Evolutionary conservation across 2,888 invertebrate species (phyloP), one percentile per base, ranked within the genome.

Genomic region (Caenorhabditis sp.): DNA sequence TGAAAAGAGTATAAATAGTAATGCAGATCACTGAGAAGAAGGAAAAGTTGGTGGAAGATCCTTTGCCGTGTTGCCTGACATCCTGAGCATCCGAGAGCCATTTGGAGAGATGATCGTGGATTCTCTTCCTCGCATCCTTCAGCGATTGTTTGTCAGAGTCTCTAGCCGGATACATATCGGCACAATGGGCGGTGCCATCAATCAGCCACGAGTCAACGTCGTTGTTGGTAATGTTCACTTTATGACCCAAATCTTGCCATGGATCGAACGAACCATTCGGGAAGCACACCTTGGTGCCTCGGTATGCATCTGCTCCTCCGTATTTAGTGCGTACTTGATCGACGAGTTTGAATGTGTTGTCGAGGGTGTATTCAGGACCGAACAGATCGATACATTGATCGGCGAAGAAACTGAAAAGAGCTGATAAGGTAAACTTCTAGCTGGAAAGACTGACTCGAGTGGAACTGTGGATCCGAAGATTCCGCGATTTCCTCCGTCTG

Each of bases 401-500:
- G 4, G 80, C 81, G 50, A 79, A 86, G 72, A 80, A 86, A 67
- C 86, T 86, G 71, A 61, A 83, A 13, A 53, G 3, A 50, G 13
- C 28, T 0, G 9, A 22, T 0, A 35, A 6, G 47, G n/a, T n/a
- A n/a, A n/a, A n/a, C n/a, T n/a, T n/a, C n/a, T n/a, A n/a, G n/a
- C n/a, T n/a, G n/a, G n/a, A n/a, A 18, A 35, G 13, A 47, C 70
- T 69, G 20, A 85, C 86, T 85, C 84, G 3, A 85, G 40, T 15
- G 85, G 85, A 11, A 88, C 83, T 15, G 76, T 83, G 13, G 84
- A 80, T n/a, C 88, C 88, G 50, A 86, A 87, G 40, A 86, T 85
- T 22, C 85, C 83, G 8, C 53, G 55, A 47, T 86, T 86, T 55
- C 82, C 85, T 28, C 82, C 80, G 81, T 95, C 94, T 0, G 97